A percentile compares a stretch with the other conserved stretches of the same genome.
These are phyloP conservation scores for Cryptocephalus moraei DNA, from an alignment of 2,888 invertebrate species.

Conservation along the genomic window DNA sequence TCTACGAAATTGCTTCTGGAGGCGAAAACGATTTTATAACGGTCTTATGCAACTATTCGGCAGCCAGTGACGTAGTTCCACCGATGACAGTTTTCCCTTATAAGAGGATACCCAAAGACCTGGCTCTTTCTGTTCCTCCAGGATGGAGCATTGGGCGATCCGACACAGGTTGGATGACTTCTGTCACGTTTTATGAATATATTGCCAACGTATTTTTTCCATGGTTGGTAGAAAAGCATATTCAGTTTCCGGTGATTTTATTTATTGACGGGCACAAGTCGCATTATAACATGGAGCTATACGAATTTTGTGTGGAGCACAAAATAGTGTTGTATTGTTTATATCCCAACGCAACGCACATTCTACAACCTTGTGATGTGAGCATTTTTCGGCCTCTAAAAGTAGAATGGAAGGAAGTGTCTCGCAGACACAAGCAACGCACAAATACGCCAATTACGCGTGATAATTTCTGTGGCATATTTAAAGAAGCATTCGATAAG, in stretches of 20 bases:
- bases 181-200: conserved; percentile 17
- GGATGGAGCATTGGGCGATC: conserved; percentile 16
- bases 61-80: conserved; percentile 13
- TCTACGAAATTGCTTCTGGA: conserved; percentile 4
- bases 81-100: conserved; percentile 20
- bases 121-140: conserved; percentile 15
- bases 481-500: neutral
- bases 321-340: too few relatives aligned
- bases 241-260: neutral
- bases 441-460: neutral
- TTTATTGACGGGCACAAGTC: conserved; percentile 4
- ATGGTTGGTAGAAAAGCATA: conserved; percentile 7
- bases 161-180: conserved; percentile 20
- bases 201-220: conserved; percentile 21
- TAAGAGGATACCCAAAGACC: conserved; percentile 17
- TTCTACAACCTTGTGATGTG: too few relatives aligned
- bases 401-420: neutral
- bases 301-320: conserved; percentile 2
- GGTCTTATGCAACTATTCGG: conserved; percentile 15
- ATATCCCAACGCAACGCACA: conserved; percentile 1
- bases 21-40: conserved; percentile 10
- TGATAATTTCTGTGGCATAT: neutral
- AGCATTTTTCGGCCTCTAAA: neutral
- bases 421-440: neutral
- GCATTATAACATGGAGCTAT: conserved; percentile 3